Percentiles rank a stretch among this genome's conserved stretches.
Conservation (phyloP, 2,113 vertebrate genomes). For the Ondatra zibethicus region DNA sequence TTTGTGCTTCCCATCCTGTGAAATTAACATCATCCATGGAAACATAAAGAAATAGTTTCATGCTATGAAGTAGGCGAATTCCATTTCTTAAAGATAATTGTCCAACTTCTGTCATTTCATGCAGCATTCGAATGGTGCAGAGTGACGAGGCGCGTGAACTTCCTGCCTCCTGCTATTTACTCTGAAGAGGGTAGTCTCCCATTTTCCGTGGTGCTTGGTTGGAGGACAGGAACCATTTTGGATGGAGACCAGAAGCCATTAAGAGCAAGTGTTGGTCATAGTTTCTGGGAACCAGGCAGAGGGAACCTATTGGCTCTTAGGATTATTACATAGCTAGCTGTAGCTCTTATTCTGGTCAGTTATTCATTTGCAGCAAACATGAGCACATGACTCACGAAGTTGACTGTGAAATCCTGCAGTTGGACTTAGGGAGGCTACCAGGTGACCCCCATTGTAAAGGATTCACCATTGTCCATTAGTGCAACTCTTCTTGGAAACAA, state of each 20-base stretch:
- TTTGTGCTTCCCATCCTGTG: rapidly evolving
- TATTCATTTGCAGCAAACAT: not conserved
- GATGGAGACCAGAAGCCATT: not conserved
- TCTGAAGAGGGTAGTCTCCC: not conserved
- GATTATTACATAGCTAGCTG: not conserved
- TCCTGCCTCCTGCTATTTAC: not conserved
- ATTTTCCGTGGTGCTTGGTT: not conserved
- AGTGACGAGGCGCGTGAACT: not conserved
- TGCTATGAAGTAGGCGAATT: not conserved
- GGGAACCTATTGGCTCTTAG: not conserved
- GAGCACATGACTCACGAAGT: not conserved
- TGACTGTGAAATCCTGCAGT: not conserved
- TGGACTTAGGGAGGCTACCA: not conserved
- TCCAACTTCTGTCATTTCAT: not conserved
- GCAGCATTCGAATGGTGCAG: not conserved
- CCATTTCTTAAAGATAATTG: not conserved
- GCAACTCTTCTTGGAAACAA: conserved; percentile 39
- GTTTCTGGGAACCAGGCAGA: not conserved
- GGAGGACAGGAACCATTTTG: not conserved
- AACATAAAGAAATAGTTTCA: not conserved
- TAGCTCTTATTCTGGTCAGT: not conserved
- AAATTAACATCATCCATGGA: not conserved
- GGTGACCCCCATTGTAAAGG: not conserved
- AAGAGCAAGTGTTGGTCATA: not conserved
- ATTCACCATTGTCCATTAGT: conserved; percentile 24